phyloP scores from a whole-genome alignment of 1,140 invertebrate species.

The Heliconius hewitsoni region DNA sequence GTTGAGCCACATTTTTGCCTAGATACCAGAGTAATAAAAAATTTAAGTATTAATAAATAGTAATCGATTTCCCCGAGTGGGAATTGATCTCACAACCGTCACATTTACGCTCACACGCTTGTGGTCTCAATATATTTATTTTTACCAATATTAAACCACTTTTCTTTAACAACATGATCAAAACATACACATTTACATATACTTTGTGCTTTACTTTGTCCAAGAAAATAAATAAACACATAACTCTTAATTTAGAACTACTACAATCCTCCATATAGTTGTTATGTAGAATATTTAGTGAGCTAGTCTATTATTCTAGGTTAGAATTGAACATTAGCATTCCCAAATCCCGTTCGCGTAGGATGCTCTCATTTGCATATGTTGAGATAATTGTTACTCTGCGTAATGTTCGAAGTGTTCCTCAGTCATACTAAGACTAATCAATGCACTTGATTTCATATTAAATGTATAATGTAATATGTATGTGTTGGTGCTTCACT shows the following conservation, averaged over 20 bases:
- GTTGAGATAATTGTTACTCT: constrained; percentile 9
- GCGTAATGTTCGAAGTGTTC: constrained; percentile 5
- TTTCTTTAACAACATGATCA: too few species aligned
- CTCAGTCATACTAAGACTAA: neutral
- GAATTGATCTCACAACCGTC: too few species aligned
- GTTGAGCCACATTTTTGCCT: too few species aligned
- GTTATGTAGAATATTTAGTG: constrained; percentile 6
- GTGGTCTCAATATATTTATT: too few species aligned
- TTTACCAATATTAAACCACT: too few species aligned
- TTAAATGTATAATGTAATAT: neutral
- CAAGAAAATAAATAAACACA: neutral
- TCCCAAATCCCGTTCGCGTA: constrained; percentile 10
- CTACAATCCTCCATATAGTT: neutral
- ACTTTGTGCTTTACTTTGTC: neutral
- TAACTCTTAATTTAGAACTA: neutral
- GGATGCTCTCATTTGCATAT: constrained; percentile 12
- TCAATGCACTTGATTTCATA: constrained; percentile 2
- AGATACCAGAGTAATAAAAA: too few species aligned
- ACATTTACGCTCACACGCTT: too few species aligned
- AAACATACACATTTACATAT: too few species aligned
- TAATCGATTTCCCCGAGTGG: too few species aligned
- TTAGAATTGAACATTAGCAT: constrained; percentile 14
- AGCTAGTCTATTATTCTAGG: constrained; percentile 9
- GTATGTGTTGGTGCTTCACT: too few species aligned
- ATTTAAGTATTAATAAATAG: too few species aligned